These are phyloP conservation scores for Semotilus atromaculatus DNA, from an alignment of 2,797 vertebrate species.

Conservation along the genomic window DNA sequence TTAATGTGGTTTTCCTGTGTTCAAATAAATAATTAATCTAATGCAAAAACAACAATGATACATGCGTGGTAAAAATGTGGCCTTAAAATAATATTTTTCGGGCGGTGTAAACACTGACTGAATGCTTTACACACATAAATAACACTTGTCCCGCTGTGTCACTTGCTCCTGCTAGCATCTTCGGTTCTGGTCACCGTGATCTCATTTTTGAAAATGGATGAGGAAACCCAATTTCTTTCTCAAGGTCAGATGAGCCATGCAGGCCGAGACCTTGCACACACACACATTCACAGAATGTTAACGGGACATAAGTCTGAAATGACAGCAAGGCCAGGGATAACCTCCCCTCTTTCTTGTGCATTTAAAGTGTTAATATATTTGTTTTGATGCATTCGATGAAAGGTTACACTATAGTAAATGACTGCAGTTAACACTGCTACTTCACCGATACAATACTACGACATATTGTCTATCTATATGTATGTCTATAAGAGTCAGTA, in stretches of 20 bases:
- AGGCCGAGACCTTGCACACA: not conserved
- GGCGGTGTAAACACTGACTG: not conserved
- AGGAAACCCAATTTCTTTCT: conserved; percentile 5
- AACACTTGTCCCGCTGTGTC: not conserved
- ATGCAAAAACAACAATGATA: not conserved
- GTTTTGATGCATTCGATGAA: not conserved
- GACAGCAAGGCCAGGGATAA: not conserved
- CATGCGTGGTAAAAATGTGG: not conserved
- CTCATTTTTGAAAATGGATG: not conserved
- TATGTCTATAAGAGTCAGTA: not conserved
- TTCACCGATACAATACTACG: not conserved
- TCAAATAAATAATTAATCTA: not conserved
- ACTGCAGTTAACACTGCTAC: not conserved
- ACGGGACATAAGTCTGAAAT: not conserved
- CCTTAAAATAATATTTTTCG: not conserved
- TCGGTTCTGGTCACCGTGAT: not conserved
- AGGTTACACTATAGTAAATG: not conserved
- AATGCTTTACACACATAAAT: not conserved
- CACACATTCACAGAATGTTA: not conserved
- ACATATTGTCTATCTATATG: not conserved
- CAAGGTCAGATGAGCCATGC: not conserved
- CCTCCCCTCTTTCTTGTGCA: not conserved
- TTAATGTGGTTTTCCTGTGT: not conserved
- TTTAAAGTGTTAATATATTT: not conserved
- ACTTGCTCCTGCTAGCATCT: not conserved